Base-by-base conservation (phyloP, 2,113 vertebrate genomes). In the Symphodus melops region DNA sequence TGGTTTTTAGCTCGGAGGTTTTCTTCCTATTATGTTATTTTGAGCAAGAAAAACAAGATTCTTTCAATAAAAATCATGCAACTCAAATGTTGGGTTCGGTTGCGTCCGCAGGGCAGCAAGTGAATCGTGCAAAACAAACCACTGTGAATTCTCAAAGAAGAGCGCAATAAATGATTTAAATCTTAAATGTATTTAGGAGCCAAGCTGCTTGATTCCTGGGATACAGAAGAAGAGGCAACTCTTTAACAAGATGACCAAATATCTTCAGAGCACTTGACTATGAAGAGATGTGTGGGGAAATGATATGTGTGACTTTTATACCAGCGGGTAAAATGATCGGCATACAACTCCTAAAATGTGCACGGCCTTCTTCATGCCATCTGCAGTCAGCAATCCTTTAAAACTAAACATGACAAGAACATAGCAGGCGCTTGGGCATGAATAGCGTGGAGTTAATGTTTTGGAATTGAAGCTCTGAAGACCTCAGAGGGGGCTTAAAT, bases 111-210 rank as follows among this genome's bases (percentile, higher is more conserved):
- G 79, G 85, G 79, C 79, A 74, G 54, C 41, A 52, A 74, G 66
- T 75, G 82, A 92, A 84, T 92, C 86, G 83, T 85, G 58, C 56
- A 66, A 75, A 88, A 86, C 79, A 85, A 91, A 82, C 87, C 81
- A 66, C 76, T 9, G 46, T 57, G 72, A 85, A 88, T 69, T 83
- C 76, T 59, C 87, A 90, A 88, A 87, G 80, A 86, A 87, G 69
- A 44, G 62, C 19, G 16, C 67, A 65, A 79, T 83, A 85, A 90
- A 92, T 91, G 74, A 84, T 79, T 85, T 68, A 57, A 85, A 86
- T 84, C 52, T 70, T 65, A 74, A 69, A 51, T 86, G 86, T 67
- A 57, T 76, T 85, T 74, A 59, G 49, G 42, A 23, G 65, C 1
- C 5, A 21, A 57, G 33, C 33, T 5, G 10, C 61, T 62, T 63